Evolutionary conservation across 2,797 vertebrate species (phyloP).

Genomic region (Myotis vivesi): DNA sequence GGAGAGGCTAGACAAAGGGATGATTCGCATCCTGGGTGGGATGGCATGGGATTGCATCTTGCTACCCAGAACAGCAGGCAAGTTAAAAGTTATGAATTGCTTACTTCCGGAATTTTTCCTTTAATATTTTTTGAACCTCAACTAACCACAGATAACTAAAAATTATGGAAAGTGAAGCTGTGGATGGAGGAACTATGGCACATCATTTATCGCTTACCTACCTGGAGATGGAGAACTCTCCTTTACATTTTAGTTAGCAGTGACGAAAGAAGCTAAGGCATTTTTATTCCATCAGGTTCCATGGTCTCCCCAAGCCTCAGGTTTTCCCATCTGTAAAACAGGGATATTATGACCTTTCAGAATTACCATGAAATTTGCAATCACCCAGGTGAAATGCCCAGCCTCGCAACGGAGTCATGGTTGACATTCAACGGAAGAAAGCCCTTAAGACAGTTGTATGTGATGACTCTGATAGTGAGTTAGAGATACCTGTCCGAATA

Average conservation of each 20-base stretch:
- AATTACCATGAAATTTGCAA: background rate
- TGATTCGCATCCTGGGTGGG: background rate
- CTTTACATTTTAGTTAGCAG: background rate
- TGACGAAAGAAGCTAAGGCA: background rate
- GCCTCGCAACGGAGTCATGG: background rate
- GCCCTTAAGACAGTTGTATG: background rate
- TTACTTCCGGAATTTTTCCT: background rate
- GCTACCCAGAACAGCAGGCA: background rate
- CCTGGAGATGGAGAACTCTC: background rate
- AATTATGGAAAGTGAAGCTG: background rate
- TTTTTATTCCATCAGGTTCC: background rate
- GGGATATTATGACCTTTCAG: background rate
- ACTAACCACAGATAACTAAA: background rate
- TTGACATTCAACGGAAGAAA: background rate
- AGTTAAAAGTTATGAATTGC: background rate
- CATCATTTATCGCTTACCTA: background rate
- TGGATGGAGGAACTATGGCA: too few species aligned
- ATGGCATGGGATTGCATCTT: background rate
- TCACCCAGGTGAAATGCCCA: background rate
- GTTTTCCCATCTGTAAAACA: constrained; percentile 12
- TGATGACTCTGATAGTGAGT: background rate
- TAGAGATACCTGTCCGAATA: background rate
- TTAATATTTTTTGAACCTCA: background rate
- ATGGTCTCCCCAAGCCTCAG: background rate
- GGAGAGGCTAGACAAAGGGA: background rate